phyloP scores from a whole-genome alignment of 1,140 invertebrate species.

The Conopomorpha cramerella region DNA sequence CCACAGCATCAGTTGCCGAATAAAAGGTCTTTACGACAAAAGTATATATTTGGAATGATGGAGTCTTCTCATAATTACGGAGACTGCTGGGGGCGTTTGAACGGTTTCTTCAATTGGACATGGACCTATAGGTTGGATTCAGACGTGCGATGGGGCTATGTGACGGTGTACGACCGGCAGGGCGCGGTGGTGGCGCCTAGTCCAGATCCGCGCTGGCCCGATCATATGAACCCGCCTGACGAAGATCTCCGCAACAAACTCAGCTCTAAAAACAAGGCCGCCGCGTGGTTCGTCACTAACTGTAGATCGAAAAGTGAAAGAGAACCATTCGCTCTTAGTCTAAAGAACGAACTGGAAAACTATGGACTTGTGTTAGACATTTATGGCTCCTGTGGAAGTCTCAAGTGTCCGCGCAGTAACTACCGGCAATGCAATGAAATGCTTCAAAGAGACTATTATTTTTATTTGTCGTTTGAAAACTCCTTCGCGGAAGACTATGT shows the following conservation, averaged over 20 bases:
- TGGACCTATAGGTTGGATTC: constrained; percentile 70
- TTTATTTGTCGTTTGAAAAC: constrained; percentile 76
- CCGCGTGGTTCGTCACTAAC: constrained; percentile 69
- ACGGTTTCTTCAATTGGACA: constrained; percentile 66
- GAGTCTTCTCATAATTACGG: constrained; percentile 35
- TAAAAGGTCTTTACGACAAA: constrained; percentile 19
- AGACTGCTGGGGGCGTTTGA: constrained; percentile 15
- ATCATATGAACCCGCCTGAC: constrained; percentile 20
- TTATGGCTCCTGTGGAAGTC: constrained; percentile 66
- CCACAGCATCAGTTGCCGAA: constrained; percentile 13
- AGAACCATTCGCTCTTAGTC: constrained; percentile 59
- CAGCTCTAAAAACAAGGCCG: constrained; percentile 36
- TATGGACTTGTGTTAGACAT: constrained; percentile 62
- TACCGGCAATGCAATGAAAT: constrained; percentile 38
- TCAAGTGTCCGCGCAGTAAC: constrained; percentile 22
- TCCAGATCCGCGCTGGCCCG: constrained; percentile 21
- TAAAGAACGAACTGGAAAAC: constrained; percentile 57
- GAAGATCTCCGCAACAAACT: constrained; percentile 23
- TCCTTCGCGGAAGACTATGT: constrained; percentile 65
- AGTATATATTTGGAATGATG: constrained; percentile 38
- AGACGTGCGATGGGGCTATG: constrained; percentile 64
- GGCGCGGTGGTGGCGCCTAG: constrained; percentile 26
- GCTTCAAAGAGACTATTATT: constrained; percentile 63
- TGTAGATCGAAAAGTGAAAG: constrained; percentile 61
- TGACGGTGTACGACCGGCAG: constrained; percentile 23